Conservation (phyloP, 1,140 invertebrate species). For the Drosophila asahinai region DNA sequence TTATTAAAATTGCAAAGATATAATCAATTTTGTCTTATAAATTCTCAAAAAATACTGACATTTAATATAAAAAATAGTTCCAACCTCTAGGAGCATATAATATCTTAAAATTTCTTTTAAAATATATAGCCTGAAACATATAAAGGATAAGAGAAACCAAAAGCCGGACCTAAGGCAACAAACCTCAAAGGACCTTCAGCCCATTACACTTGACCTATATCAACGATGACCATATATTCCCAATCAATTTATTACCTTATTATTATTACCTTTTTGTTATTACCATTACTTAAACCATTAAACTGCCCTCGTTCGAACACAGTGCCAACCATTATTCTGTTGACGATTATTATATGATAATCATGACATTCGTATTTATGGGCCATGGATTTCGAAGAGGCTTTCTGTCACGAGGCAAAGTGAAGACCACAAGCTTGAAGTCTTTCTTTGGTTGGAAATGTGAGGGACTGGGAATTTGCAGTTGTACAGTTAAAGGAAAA, state of each 20-base stretch:
- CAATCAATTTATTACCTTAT: background rate
- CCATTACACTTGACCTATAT: background rate
- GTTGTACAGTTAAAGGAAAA: slow-evolving; percentile 2
- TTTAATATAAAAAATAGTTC: too few relatives aligned
- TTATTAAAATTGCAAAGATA: too few relatives aligned
- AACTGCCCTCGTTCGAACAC: slow-evolving; percentile 21
- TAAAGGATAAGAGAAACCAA: background rate
- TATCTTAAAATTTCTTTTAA: background rate
- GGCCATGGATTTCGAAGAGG: slow-evolving; percentile 6
- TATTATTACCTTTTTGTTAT: too few relatives aligned
- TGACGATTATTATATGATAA: slow-evolving; percentile 37
- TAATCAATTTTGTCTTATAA: too few relatives aligned
- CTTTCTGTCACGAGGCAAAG: slow-evolving; percentile 10
- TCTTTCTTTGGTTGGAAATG: background rate
- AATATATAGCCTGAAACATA: background rate
- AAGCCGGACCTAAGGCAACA: background rate
- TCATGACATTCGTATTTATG: slow-evolving; percentile 37
- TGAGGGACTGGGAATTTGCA: slow-evolving; percentile 1
- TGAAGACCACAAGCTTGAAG: slow-evolving; percentile 15
- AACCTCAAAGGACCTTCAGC: background rate
- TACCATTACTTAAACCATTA: background rate
- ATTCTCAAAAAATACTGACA: background rate
- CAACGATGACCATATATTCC: background rate
- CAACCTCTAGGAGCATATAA: too few relatives aligned
- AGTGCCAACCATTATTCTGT: slow-evolving; percentile 14